Base-by-base conservation (phyloP, 1,140 invertebrate species). In the Leptestheria dahalacensis region DNA sequence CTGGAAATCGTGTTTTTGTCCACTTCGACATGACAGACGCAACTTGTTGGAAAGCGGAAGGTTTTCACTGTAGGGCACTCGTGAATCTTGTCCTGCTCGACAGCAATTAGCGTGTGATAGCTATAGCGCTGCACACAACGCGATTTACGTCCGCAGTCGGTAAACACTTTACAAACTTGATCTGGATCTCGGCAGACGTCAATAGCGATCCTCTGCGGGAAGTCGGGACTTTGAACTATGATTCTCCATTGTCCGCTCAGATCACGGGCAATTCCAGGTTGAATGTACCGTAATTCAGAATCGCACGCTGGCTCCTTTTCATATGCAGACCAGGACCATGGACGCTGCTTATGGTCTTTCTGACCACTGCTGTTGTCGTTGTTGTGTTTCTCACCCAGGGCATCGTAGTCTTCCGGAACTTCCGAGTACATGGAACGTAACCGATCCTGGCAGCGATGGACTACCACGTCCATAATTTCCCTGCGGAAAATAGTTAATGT, bases 121-220 rank as follows among this genome's bases (percentile, higher is more conserved):
- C 62, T 64, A 48, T 67, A 66, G 21, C 65, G 66, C 55, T 68
- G 67, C 0, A 64, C 52, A 51, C 67, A 67, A 26, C 65, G 61
- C 9, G 65, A 64, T n/a, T 66, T 65, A 23, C 59, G 25, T 10
- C 64, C 63, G 47, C 66, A 68, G 41, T 60, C 52, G 1, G 56
- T 55, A 46, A 65, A 61, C 9, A 61, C 64, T 33, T 64, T 66
- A 28, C 66, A 68, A 12, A 62, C 46, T 3, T 47, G 41, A 11
- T 64, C 66, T 1, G 61, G 60, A 18, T 65, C 65, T 33, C 66
- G 64, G 61, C 66, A 68, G 46, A 68, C 64, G 57, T 68, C 66
- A 10, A 66, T 62, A 28, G 65, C 64, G 18, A 68, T 59, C 46
- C 66, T 62, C 54, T 68, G 66, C 21, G 48, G 61, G 9, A 66